These are phyloP conservation scores for Lithodes maja DNA, from an alignment of 2,888 invertebrate genomes.

Conservation along the genomic window DNA sequence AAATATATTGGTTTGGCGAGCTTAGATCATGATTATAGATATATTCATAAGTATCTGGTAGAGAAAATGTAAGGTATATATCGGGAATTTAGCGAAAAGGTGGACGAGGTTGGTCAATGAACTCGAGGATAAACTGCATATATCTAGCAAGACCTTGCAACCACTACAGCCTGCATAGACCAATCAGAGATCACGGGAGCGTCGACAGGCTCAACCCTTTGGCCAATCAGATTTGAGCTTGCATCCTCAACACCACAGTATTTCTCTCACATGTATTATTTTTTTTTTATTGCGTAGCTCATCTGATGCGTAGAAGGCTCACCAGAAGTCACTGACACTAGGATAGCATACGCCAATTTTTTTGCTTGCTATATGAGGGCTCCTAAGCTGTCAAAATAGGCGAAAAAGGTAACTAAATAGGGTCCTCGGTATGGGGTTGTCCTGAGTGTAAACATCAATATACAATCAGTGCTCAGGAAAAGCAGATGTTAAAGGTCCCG, in stretches of 20 bases:
- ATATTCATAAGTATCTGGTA: no score
- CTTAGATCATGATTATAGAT: no score
- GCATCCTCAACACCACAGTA: neutral
- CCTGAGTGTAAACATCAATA: neutral
- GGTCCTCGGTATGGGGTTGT: neutral
- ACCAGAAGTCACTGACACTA: neutral
- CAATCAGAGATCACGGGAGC: neutral
- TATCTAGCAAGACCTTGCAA: neutral
- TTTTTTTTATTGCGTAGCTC: neutral
- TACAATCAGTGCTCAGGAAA: neutral
- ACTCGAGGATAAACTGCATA: neutral
- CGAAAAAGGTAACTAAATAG: neutral
- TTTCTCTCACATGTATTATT: neutral
- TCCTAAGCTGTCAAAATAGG: neutral
- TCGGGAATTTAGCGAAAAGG: neutral
- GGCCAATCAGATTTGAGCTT: neutral
- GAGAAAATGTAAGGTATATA: no score
- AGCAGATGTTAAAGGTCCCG: neutral
- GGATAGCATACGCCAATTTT: neutral
- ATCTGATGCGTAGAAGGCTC: constrained; percentile 1
- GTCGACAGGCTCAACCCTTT: neutral
- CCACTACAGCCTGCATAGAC: neutral
- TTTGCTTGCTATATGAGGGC: neutral
- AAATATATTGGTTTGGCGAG: no score
- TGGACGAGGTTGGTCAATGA: neutral